Base-by-base conservation (phyloP, 2,888 invertebrate species). In the Proisotoma minuta region DNA sequence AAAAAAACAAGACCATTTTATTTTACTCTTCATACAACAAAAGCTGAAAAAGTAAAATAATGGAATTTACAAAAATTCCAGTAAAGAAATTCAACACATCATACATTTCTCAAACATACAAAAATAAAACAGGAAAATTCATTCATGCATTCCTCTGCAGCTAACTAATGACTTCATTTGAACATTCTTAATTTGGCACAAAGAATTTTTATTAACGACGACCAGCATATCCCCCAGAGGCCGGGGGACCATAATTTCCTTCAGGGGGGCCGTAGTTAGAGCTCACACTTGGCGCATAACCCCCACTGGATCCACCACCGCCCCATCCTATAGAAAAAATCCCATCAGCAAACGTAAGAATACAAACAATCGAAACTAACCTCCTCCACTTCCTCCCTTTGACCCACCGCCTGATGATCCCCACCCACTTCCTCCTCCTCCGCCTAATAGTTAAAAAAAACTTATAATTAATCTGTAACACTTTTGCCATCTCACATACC, bases 291-390 rank as follows among this genome's bases (percentile, higher is more conserved):
- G 39, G 20, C n/a, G 53, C 34, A 39, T 54, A 54, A 4, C 53
- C 59, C 24, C 59, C 56, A n/a, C 57, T 47, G n/a, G 56, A 40
- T 20, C 62, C 57, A 28, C 62, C 57, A 18, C 51, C 52, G 15
- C 23, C 47, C 23, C n/a, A 47, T 23, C 22, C 18, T 40, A 20
- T 49, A n/a, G 27, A 3, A 5, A 18, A 51, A 3, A 28, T 3
- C 18, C 34, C 34, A 34, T 15, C 34, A 34, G 8, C 34, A 24
- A 26, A 51, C 10, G n/a, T n/a, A n/a, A n/a, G n/a, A n/a, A n/a
- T n/a, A n/a, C n/a, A n/a, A n/a, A n/a, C n/a, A n/a, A n/a, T n/a
- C n/a, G n/a, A n/a, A n/a, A n/a, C 27, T n/a, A n/a, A n/a, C n/a
- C n/a, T n/a, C n/a, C 43, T 26, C 57, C 40, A 24, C 47, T 47